phyloP scores from a whole-genome alignment of 2,888 invertebrate genomes.

The Acrobasis suavella region DNA sequence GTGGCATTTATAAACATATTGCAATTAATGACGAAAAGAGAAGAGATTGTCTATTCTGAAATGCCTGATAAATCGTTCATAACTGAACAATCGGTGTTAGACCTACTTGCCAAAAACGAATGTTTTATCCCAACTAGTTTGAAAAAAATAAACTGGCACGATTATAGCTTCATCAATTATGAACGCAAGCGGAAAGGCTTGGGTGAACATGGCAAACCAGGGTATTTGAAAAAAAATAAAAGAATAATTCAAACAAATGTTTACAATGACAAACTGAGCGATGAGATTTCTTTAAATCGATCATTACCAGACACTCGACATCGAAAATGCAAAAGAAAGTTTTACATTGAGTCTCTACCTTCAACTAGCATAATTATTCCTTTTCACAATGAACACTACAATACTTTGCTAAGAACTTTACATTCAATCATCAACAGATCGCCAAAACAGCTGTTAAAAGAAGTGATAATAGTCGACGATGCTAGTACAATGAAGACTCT shows the following conservation, averaged over 20 bases:
- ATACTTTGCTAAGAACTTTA: slow-evolving; percentile 89
- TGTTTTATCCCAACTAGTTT: slow-evolving; percentile 14
- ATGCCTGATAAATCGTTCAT: background rate
- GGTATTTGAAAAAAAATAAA: slow-evolving; percentile 82
- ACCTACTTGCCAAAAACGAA: slow-evolving; percentile 21
- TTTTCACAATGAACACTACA: slow-evolving; percentile 96
- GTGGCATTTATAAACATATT: too few relatives aligned
- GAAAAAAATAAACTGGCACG: slow-evolving; percentile 90
- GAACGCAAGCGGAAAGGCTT: slow-evolving; percentile 85
- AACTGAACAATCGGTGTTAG: background rate
- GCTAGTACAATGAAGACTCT: slow-evolving; percentile 88
- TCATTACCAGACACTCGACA: slow-evolving; percentile 90
- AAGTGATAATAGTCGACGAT: slow-evolving; percentile 95
- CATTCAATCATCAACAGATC: slow-evolving; percentile 92
- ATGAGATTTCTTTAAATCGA: slow-evolving; percentile 94
- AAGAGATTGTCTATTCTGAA: too few relatives aligned
- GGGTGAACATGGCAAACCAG: slow-evolving; percentile 89
- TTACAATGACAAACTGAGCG: slow-evolving; percentile 96
- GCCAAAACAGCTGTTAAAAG: slow-evolving; percentile 88
- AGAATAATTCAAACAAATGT: slow-evolving; percentile 92
- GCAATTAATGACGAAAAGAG: too few relatives aligned
- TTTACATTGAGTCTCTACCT: slow-evolving; percentile 87
- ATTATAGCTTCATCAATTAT: slow-evolving; percentile 84
- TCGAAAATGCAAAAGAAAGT: slow-evolving; percentile 84
- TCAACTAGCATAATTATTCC: slow-evolving; percentile 94